These are phyloP conservation scores for Cosmia pyralina DNA, from an alignment of 2,888 invertebrate genomes.

Conservation along the genomic window DNA sequence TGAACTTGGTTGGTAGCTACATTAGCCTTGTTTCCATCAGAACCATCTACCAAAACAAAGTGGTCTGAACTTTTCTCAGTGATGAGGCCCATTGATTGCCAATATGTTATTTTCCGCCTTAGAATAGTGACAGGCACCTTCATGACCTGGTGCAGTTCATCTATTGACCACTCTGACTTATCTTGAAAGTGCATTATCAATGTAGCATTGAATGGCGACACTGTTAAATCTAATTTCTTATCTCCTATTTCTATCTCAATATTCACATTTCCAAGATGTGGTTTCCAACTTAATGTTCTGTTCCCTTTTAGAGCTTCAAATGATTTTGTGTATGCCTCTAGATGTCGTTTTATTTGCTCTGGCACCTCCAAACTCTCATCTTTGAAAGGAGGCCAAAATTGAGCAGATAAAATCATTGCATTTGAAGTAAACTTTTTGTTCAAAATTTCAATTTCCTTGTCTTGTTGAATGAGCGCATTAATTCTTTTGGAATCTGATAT, in stretches of 20 bases:
- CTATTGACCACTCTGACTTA: constrained; percentile 95
- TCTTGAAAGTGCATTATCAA: constrained; percentile 98
- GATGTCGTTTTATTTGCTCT: constrained; percentile 93
- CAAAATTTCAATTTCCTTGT: constrained; percentile 88
- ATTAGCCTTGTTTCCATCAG: constrained; percentile 89
- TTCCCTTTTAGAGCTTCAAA: constrained; percentile 98
- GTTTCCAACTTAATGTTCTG: constrained; percentile 97
- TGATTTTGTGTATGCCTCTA: constrained; percentile 96
- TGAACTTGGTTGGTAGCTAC: constrained; percentile 89
- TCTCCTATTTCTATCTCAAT: constrained; percentile 97
- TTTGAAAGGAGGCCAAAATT: constrained; percentile 99
- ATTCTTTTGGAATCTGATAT: constrained; percentile 98
- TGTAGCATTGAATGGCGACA: constrained; percentile 98
- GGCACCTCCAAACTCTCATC: constrained; percentile 98
- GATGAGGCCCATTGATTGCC: constrained; percentile 98
- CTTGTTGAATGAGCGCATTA: constrained; percentile 95
- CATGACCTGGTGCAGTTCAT: constrained; percentile 95
- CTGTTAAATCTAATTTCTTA: constrained; percentile 94
- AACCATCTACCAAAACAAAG: constrained; percentile 93
- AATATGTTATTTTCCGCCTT: constrained; percentile 96
- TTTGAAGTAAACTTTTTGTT: constrained; percentile 84
- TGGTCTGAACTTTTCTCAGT: constrained; percentile 94
- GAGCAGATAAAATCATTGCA: constrained; percentile 98
- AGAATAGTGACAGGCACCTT: constrained; percentile 96
- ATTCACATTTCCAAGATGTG: constrained; percentile 97